These are phyloP conservation scores for Addax nasomaculatus DNA, from an alignment of 2,113 vertebrate species.

Conservation along the genomic window DNA sequence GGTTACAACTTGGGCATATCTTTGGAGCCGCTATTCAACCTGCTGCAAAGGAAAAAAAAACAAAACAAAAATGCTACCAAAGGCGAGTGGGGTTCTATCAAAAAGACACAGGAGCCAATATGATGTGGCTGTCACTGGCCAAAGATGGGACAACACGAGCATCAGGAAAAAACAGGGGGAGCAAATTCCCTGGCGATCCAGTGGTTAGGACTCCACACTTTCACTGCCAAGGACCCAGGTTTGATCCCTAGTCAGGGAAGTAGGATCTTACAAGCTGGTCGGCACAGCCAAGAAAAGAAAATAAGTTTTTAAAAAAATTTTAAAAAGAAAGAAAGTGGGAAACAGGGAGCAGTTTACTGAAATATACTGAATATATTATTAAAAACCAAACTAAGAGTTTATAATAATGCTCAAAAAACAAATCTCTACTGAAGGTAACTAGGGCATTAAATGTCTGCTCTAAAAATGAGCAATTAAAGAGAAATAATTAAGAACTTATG, in stretches of 20 bases:
- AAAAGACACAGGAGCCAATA: not conserved
- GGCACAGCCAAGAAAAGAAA: not conserved
- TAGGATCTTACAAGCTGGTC: not conserved
- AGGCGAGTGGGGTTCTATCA: not conserved
- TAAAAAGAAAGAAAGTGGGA: not conserved
- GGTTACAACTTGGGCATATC: no score
- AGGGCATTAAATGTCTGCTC: not conserved
- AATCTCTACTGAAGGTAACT: not conserved
- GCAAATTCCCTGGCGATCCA: not conserved
- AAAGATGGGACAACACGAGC: not conserved
- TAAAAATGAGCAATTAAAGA: constrained; percentile 20
- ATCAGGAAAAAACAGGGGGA: not conserved
- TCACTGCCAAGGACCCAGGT: not conserved
- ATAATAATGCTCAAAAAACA: not conserved
- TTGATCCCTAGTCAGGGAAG: not conserved
- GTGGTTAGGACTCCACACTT: not conserved
- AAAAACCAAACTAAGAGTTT: not conserved
- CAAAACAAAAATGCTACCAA: not conserved
- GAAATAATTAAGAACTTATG: not conserved
- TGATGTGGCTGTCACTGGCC: not conserved
- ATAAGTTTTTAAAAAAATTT: not conserved
- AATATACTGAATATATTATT: not conserved
- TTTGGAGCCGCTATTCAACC: no score
- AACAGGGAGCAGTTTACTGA: not conserved
- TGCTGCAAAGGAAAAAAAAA: no score